Conservation (phyloP, 2,113 vertebrate species). For the Procapra przewalskii region DNA sequence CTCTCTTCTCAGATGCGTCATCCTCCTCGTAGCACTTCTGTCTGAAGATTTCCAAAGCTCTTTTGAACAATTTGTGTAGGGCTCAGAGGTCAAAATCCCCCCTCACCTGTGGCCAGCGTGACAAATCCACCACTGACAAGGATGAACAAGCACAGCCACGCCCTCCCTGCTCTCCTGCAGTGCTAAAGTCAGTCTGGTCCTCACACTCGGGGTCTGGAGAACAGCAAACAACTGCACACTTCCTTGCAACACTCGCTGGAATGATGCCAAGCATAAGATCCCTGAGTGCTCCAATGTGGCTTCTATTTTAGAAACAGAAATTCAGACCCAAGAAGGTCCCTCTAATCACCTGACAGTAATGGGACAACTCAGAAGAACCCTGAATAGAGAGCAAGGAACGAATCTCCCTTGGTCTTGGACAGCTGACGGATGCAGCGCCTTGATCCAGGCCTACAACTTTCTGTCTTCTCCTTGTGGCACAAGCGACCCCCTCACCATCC, state of each 20-base stretch:
- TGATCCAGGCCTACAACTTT: not conserved
- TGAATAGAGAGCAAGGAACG: not conserved
- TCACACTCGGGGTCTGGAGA: not conserved
- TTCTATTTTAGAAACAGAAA: not conserved
- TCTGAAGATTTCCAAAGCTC: not conserved
- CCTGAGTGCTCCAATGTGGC: not conserved
- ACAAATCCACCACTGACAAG: not conserved
- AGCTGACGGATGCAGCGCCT: not conserved
- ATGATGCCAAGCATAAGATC: not conserved
- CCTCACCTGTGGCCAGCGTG: not conserved
- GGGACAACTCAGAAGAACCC: not conserved
- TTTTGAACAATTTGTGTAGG: not conserved
- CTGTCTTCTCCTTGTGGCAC: not conserved
- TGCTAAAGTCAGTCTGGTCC: not conserved
- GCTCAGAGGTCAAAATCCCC: not conserved
- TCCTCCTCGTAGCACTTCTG: not conserved
- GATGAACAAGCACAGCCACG: not conserved
- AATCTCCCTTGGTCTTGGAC: not conserved
- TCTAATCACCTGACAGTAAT: not conserved
- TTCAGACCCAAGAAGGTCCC: not conserved
- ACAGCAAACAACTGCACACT: not conserved
- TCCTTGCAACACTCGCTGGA: not conserved
- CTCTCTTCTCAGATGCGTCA: not conserved
- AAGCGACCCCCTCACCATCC: not conserved
- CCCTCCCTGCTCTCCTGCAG: not conserved